Percentiles rank a stretch among this genome's conserved stretches.
Conservation (phyloP, 2,888 invertebrate genomes). For the Galeopsomyia nigrocyanea region DNA sequence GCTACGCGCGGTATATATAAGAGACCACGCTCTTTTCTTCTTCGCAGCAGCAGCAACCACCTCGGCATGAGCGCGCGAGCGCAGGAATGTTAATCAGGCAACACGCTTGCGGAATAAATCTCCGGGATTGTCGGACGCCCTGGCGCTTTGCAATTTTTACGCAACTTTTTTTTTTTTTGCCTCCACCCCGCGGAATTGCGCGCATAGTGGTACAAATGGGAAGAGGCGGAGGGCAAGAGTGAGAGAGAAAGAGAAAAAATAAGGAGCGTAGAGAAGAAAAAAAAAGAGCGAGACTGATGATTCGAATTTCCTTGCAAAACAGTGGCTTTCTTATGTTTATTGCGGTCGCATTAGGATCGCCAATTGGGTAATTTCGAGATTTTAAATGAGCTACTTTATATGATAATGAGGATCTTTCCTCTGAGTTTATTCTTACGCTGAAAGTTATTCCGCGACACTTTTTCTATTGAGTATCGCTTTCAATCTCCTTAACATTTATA, state of each 20-base stretch:
- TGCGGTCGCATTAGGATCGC: conserved; percentile 33
- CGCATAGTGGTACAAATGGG: neutral
- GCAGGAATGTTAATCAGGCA: conserved; percentile 9
- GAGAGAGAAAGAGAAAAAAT: neutral
- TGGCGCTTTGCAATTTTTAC: conserved; percentile 27
- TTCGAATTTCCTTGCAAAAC: conserved; percentile 32
- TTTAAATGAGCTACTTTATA: conserved; percentile 42
- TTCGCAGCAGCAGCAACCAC: too few species aligned
- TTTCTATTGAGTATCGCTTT: neutral
- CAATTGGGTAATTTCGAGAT: conserved; percentile 39
- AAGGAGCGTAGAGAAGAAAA: neutral
- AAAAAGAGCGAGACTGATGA: conserved; percentile 9
- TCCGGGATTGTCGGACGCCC: neutral
- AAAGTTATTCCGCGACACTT: conserved; percentile 18
- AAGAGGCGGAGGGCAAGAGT: neutral
- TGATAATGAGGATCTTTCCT: conserved; percentile 38
- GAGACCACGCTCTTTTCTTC: too few species aligned
- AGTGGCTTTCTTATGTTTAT: neutral
- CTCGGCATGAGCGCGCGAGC: too few species aligned
- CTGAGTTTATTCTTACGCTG: conserved; percentile 17
- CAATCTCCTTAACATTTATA: too few species aligned
- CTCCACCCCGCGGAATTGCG: neutral
- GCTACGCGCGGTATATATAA: conserved; percentile 1
- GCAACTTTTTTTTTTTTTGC: conserved; percentile 26
- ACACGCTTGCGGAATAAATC: conserved; percentile 22